Evolutionary conservation across 2,113 vertebrate genomes (phyloP).

Genomic region (Lipophrys pholis): DNA sequence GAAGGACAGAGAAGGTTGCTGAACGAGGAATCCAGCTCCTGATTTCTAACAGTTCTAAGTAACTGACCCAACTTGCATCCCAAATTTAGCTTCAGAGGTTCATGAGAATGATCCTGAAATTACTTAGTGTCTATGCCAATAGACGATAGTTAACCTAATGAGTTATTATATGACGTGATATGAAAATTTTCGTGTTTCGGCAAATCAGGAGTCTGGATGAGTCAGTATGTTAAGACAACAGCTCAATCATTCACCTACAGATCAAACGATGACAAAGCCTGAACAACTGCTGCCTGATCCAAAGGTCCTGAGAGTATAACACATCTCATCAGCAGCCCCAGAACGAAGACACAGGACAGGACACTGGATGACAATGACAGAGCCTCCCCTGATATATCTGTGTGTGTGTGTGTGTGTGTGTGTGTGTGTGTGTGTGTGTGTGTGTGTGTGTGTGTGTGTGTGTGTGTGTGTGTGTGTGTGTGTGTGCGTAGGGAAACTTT

Average conservation of each 20-base stretch:
- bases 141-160: too few species aligned
- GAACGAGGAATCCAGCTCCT: too few species aligned
- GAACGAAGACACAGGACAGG: conserved; percentile 68
- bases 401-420: conserved; percentile 17
- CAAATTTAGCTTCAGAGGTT: too few species aligned
- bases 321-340: conserved; percentile 51
- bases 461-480: conserved; percentile 22
- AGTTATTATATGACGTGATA: too few species aligned
- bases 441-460: conserved; percentile 6
- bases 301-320: conserved; percentile 50
- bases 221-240: conserved; percentile 10
- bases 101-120: too few species aligned
- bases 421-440: conserved; percentile 20
- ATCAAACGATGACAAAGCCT: conserved; percentile 52
- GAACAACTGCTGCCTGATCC: conserved; percentile 50
- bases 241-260: conserved; percentile 23
- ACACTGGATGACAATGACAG: conserved; percentile 68
- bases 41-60: too few species aligned
- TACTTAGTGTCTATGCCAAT: too few species aligned
- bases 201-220: too few species aligned
- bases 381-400: conserved; percentile 42
- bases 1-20: too few species aligned
- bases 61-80: too few species aligned
- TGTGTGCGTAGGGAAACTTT: conserved; percentile 29
- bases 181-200: too few species aligned